Evolutionary conservation across 2,113 vertebrate genomes (phyloP).

Genomic region (Rhinopithecus roxellana): DNA sequence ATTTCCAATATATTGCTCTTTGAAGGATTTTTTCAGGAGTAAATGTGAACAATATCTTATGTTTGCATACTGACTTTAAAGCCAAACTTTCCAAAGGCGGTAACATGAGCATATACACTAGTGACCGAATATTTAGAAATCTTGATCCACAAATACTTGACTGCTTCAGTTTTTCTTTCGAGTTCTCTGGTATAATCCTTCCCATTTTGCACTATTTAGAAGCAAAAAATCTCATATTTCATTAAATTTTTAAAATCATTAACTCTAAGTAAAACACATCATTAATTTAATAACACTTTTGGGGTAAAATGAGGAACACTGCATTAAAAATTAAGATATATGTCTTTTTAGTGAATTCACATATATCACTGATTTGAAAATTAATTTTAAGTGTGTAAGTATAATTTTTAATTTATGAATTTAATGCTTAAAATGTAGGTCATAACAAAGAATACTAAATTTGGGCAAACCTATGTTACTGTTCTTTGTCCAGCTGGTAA

Average conservation of each 20-base stretch:
- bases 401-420: not conserved
- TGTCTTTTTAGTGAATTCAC: not conserved
- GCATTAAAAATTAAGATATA: slow-evolving; percentile 7
- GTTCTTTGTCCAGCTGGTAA: not conserved
- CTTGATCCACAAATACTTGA: not conserved
- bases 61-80: not conserved
- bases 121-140: not conserved
- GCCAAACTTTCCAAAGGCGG: not conserved
- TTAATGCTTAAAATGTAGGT: not conserved
- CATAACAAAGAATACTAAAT: not conserved
- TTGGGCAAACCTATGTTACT: not conserved
- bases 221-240: not conserved
- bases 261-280: not conserved
- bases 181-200: not conserved
- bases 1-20: not conserved
- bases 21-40: not conserved
- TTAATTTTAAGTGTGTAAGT: not conserved
- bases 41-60: not conserved
- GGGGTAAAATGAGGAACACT: not conserved
- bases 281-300: slow-evolving; percentile 25
- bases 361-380: slow-evolving; percentile 1
- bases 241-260: slow-evolving; percentile 33
- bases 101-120: not conserved
- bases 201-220: not conserved
- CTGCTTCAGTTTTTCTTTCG: not conserved